Conservation (phyloP, 2,113 vertebrate species). For the Pteruthius melanotis region DNA sequence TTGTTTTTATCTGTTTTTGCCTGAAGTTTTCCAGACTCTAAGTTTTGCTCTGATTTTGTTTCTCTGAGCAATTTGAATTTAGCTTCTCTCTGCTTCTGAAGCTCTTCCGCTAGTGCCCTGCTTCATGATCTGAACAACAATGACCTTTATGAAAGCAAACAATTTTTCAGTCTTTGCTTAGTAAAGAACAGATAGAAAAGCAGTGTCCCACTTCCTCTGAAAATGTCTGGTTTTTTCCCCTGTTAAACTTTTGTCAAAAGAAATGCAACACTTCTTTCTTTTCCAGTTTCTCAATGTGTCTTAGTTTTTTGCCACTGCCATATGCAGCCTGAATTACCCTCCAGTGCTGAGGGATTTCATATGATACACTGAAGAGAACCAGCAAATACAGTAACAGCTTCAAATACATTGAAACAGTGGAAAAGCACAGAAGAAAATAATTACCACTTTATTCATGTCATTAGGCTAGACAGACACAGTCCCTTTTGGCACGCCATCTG, state of each 20-base stretch:
- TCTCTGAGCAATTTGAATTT: not conserved
- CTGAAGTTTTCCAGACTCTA: not conserved
- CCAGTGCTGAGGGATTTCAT: not conserved
- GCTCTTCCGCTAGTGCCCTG: not conserved
- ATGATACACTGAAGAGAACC: not conserved
- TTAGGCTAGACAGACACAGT: not conserved
- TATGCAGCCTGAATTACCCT: not conserved
- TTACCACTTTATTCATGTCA: not conserved
- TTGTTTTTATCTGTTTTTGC: not conserved
- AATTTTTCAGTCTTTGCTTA: not conserved
- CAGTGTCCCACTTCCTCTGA: not conserved
- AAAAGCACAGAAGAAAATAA: conserved; percentile 16
- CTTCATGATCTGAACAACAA: not conserved
- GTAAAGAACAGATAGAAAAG: not conserved
- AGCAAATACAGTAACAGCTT: not conserved
- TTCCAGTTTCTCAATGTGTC: not conserved
- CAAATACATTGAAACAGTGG: not conserved
- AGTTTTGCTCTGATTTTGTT: not conserved
- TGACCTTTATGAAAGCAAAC: not conserved
- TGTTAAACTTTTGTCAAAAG: not conserved
- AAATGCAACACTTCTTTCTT: not conserved
- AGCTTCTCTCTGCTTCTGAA: not conserved
- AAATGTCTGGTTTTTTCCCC: not conserved
- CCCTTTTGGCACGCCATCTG: not conserved
- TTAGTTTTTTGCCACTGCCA: accelerated